These are phyloP conservation scores for Tupiocoris notatus DNA, from an alignment of 2,888 invertebrate genomes.

Conservation along the genomic window DNA sequence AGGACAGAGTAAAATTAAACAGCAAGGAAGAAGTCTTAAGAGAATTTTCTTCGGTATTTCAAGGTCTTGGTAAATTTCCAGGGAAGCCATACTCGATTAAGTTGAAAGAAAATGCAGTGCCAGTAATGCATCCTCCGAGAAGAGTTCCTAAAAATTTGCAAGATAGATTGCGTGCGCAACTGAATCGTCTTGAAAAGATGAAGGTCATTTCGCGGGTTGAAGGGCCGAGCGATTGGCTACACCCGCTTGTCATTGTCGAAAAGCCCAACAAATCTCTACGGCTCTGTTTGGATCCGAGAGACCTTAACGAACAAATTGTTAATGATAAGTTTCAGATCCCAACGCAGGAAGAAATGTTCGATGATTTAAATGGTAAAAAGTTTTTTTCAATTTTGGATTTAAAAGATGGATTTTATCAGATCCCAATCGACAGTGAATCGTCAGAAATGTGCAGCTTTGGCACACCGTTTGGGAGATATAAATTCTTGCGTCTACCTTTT, in stretches of 20 bases:
- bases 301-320: too few species aligned
- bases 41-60: not conserved
- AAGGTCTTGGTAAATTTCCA: constrained; percentile 11
- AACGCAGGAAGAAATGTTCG: constrained; percentile 8
- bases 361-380: constrained; percentile 21
- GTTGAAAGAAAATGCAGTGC: constrained; percentile 42
- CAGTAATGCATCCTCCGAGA: constrained; percentile 40
- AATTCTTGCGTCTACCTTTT: constrained; percentile 40
- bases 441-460: constrained; percentile 42
- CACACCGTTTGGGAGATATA: too few species aligned
- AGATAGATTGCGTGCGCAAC: constrained; percentile 46
- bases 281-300: constrained; percentile 31
- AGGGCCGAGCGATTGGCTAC: constrained; percentile 52
- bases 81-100: constrained; percentile 43
- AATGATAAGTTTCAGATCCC: constrained; percentile 24
- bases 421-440: too few species aligned
- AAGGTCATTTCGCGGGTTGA: constrained; percentile 49
- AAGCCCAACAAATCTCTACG: too few species aligned
- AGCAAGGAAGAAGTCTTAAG: not conserved
- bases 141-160: constrained; percentile 46
- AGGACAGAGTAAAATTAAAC: not conserved
- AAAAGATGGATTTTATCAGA: too few species aligned
- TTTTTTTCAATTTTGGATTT: too few species aligned
- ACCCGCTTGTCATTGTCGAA: constrained; percentile 52
- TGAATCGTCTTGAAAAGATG: constrained; percentile 46